These are phyloP conservation scores for Ophion ventricosus DNA, from an alignment of 2,888 invertebrate genomes.

Conservation along the genomic window DNA sequence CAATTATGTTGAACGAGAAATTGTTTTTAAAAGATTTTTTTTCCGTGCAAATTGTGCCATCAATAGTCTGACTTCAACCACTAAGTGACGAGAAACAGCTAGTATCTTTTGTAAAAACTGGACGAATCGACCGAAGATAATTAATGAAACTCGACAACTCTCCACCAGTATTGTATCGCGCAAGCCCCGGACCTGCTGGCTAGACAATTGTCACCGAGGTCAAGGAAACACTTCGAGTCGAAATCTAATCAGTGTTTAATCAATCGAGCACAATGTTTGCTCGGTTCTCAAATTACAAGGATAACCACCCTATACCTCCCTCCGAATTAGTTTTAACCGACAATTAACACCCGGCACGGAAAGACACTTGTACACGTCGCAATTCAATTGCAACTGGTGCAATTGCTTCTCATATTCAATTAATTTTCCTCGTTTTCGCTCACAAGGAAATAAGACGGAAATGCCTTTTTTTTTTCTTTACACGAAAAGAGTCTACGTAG, in stretches of 20 bases:
- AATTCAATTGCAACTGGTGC: not conserved
- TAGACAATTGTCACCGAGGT: slow-evolving; percentile 21
- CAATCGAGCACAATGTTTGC: slow-evolving; percentile 40
- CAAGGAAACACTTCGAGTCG: slow-evolving; percentile 41
- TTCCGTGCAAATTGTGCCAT: not conserved
- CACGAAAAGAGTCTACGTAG: too few relatives aligned
- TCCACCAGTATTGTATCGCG: not conserved
- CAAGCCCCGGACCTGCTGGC: slow-evolving; percentile 20
- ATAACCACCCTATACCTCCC: not conserved
- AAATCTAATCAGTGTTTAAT: slow-evolving; percentile 61
- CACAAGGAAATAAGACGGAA: not conserved
- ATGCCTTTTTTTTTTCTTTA: not conserved
- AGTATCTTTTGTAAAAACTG: not conserved
- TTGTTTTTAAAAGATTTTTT: not conserved
- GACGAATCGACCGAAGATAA: slow-evolving; percentile 30
- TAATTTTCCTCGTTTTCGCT: not conserved
- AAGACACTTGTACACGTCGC: not conserved
- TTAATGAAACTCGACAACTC: slow-evolving; percentile 54
- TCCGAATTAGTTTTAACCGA: slow-evolving; percentile 42
- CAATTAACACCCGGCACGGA: not conserved
- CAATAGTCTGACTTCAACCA: not conserved
- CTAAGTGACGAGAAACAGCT: too few relatives aligned
- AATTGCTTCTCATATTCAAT: not conserved
- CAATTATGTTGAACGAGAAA: not conserved
- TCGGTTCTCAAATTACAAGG: slow-evolving; percentile 4